phyloP scores from a whole-genome alignment of 2,113 vertebrate species.

The Megaceryle maxima region DNA sequence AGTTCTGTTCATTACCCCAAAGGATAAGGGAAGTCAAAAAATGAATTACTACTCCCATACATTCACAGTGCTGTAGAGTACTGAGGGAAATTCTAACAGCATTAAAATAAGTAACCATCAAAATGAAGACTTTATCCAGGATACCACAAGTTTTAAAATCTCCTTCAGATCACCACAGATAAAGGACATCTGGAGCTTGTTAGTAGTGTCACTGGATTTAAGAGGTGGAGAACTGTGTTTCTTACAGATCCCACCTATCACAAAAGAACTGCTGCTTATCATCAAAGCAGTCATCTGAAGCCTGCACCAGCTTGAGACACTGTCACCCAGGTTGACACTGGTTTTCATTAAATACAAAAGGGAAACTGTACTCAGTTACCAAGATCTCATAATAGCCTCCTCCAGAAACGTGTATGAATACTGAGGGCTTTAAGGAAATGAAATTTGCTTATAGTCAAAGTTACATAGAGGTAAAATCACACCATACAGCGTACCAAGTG shows the following conservation, averaged over 20 bases:
- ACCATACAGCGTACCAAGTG: not conserved
- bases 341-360: not conserved
- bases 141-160: not conserved
- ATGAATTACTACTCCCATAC: not conserved
- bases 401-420: not conserved
- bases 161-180: not conserved
- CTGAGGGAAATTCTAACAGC: not conserved
- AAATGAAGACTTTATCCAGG: not conserved
- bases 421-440: not conserved
- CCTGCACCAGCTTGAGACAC: not conserved
- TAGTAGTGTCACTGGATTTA: not conserved
- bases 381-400: not conserved
- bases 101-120: not conserved
- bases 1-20: not conserved
- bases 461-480: not conserved
- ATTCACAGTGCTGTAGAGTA: not conserved
- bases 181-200: not conserved
- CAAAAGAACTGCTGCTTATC: not conserved
- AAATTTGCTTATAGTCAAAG: not conserved
- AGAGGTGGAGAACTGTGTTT: not conserved
- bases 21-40: not conserved
- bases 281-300: not conserved
- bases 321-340: not conserved
- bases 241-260: not conserved
- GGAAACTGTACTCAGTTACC: not conserved